phyloP scores from a whole-genome alignment of 2,797 vertebrate species.

The Poeciliopsis infans region DNA sequence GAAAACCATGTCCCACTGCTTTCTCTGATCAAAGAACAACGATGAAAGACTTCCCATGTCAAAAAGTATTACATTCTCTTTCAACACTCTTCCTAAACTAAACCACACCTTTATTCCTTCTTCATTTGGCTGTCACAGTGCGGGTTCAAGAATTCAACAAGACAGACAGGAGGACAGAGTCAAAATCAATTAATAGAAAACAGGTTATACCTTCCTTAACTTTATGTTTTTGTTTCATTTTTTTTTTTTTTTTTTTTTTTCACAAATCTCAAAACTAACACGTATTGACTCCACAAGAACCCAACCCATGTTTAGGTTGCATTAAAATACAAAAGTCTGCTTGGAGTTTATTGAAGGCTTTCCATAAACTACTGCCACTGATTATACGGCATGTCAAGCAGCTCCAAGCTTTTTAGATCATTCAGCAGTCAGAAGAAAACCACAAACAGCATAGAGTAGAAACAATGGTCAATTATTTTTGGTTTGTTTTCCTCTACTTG shows the following conservation, averaged over 20 bases:
- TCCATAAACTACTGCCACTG: conserved; percentile 24
- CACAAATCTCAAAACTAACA: conserved; percentile 22
- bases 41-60: conserved; percentile 51
- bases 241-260: background rate
- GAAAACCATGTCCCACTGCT: conserved; percentile 20
- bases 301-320: background rate
- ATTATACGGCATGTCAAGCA: conserved; percentile 15
- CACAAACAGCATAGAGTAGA: conserved; percentile 28
- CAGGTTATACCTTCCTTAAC: background rate
- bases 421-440: conserved; percentile 8
- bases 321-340: conserved; percentile 24
- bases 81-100: conserved; percentile 39
- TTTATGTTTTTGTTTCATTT: background rate
- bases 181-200: conserved; percentile 2
- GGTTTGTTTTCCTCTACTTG: conserved; percentile 20
- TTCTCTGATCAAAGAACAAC: conserved; percentile 62
- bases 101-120: conserved; percentile 18
- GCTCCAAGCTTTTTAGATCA: conserved; percentile 8
- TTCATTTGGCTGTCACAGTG: conserved; percentile 24
- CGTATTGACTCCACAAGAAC: background rate
- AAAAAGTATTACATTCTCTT: conserved; percentile 41
- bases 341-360: conserved; percentile 25
- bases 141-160: conserved; percentile 29
- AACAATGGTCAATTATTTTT: conserved; percentile 27
- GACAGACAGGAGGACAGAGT: conserved; percentile 21